Evolutionary conservation across 1,140 invertebrate species (phyloP).

Genomic region (Neodiprion virginianus): DNA sequence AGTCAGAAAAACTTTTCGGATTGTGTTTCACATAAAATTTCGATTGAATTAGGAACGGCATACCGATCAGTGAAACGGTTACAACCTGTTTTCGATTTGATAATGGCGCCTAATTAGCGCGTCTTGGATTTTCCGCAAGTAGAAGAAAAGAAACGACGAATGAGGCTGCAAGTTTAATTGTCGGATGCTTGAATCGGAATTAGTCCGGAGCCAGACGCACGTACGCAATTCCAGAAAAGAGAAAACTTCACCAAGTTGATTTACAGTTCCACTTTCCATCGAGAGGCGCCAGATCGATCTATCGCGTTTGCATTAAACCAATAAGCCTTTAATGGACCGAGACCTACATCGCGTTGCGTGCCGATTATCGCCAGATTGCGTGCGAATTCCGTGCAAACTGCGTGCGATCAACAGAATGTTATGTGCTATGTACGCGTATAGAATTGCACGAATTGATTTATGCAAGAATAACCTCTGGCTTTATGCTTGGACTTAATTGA

Average conservation of each 20-base stretch:
- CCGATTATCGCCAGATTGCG: not conserved
- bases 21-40: too few relatives aligned
- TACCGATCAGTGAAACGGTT: too few relatives aligned
- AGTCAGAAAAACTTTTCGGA: too few relatives aligned
- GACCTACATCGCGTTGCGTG: not conserved
- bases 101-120: too few relatives aligned
- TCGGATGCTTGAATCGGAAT: not conserved
- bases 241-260: not conserved
- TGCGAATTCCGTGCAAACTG: not conserved
- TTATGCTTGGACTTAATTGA: too few relatives aligned
- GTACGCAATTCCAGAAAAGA: not conserved
- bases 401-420: not conserved
- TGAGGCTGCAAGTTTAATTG: too few relatives aligned
- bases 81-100: too few relatives aligned
- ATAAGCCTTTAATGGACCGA: constrained; percentile 5
- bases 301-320: not conserved
- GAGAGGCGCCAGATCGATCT: not conserved
- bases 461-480: too few relatives aligned
- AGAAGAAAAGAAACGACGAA: too few relatives aligned
- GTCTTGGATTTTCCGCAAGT: too few relatives aligned
- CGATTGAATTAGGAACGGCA: too few relatives aligned
- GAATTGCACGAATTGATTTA: not conserved
- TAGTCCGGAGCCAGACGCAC: not conserved
- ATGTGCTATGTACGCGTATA: not conserved
- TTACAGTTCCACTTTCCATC: constrained; percentile 4